These are phyloP conservation scores for Allacma fusca DNA, from an alignment of 2,888 invertebrate genomes.

Conservation along the genomic window DNA sequence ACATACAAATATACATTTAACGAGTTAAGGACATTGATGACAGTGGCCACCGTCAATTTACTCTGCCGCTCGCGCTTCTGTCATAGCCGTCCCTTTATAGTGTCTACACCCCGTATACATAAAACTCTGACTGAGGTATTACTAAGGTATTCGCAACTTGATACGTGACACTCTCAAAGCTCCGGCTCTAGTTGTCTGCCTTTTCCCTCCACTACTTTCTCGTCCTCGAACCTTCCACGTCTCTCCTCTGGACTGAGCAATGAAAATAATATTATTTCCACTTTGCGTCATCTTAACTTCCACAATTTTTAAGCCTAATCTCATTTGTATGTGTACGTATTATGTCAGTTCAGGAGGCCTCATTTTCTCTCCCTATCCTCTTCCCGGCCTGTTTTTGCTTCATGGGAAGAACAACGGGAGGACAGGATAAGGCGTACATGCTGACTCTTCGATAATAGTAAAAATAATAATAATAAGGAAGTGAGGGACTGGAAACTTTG, in stretches of 20 bases:
- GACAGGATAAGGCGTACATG: too few relatives aligned
- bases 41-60: constrained; percentile 25
- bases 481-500: background rate
- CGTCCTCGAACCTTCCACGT: background rate
- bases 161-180: constrained; percentile 3
- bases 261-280: constrained; percentile 30
- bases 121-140: background rate
- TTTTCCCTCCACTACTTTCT: constrained; percentile 9
- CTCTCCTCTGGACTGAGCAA: background rate
- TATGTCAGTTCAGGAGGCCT: background rate
- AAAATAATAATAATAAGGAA: background rate
- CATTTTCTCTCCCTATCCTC: background rate
- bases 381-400: background rate
- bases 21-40: constrained; percentile 12
- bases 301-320: background rate
- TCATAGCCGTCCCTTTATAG: background rate
- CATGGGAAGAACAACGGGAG: too few relatives aligned
- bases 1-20: too few relatives aligned
- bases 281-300: constrained; percentile 1
- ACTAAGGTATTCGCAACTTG: background rate
- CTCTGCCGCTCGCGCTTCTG: background rate
- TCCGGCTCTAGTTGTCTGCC: background rate
- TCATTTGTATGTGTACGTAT: too few relatives aligned
- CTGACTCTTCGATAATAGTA: too few relatives aligned
- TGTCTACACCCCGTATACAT: background rate